Percentiles rank a stretch among this genome's conserved stretches.
Conservation (phyloP, 2,888 invertebrate species). For the Clusia tigrina region DNA sequence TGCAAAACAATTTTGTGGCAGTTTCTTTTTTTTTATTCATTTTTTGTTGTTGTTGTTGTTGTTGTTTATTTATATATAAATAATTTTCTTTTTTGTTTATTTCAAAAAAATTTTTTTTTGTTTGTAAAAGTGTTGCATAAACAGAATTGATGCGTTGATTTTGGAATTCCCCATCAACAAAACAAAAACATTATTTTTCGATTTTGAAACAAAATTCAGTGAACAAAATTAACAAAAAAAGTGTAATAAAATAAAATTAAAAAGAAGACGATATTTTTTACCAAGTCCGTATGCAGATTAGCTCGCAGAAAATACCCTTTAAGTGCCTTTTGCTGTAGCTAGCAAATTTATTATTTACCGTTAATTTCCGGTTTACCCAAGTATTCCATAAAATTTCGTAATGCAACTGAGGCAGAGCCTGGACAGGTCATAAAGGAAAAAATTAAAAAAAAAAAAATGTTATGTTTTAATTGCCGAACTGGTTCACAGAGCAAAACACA, state of each 20-base stretch:
- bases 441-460: conserved; percentile 27
- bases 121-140: conserved; percentile 14
- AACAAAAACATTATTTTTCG: neutral
- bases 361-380: conserved; percentile 41
- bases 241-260: neutral
- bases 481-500: conserved; percentile 17
- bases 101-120: no score
- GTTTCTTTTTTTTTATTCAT: no score
- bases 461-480: conserved; percentile 54
- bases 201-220: neutral
- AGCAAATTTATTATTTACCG: neutral
- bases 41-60: no score
- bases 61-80: no score
- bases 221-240: neutral
- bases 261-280: conserved; percentile 6
- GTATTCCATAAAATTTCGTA: conserved; percentile 32
- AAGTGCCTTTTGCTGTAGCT: neutral
- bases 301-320: neutral
- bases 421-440: conserved; percentile 33
- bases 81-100: no score
- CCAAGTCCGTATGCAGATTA: neutral
- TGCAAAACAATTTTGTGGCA: no score
- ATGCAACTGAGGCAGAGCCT: conserved; percentile 37
- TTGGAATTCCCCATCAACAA: conserved; percentile 10
- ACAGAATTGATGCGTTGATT: conserved; percentile 8